These are phyloP conservation scores for Plebejus anna DNA, from an alignment of 2,888 invertebrate genomes.

Conservation along the genomic window DNA sequence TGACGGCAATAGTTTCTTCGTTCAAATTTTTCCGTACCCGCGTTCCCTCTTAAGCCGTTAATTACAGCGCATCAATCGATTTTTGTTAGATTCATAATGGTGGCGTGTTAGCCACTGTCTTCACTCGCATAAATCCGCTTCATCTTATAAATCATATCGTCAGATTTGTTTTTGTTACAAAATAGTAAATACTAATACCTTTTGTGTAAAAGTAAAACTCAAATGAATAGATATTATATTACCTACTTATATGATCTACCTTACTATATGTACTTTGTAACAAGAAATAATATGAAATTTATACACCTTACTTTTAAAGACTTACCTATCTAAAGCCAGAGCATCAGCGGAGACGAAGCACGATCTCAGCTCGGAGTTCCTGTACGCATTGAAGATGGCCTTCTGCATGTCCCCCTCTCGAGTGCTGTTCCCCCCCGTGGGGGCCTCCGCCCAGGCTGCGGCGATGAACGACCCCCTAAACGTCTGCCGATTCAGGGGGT, in stretches of 20 bases:
- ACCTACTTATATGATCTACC: no score
- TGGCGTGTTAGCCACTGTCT: constrained; percentile 2
- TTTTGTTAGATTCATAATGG: background rate
- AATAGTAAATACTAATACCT: no score
- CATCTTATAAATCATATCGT: no score
- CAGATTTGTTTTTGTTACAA: no score
- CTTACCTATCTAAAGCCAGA: constrained; percentile 91
- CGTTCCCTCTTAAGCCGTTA: background rate
- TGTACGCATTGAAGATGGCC: constrained; percentile 86
- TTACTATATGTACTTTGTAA: no score
- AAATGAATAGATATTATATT: no score
- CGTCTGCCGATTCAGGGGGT: constrained; percentile 87
- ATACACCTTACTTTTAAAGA: background rate
- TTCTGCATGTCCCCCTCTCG: constrained; percentile 87
- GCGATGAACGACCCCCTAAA: constrained; percentile 91
- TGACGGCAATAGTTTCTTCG: no score
- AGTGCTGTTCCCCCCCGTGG: constrained; percentile 85
- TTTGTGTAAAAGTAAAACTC: no score
- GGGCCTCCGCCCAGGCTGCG: constrained; percentile 84
- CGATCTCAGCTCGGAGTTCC: constrained; percentile 85
- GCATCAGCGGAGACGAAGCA: constrained; percentile 90
- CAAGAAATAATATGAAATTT: no score
- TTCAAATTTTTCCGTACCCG: no score
- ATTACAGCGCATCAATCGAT: constrained; percentile 24
- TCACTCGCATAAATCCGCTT: background rate